Percentiles rank a stretch among this genome's conserved stretches.
Conservation (phyloP, 2,797 vertebrate genomes). For the Lerista edwardsae region DNA sequence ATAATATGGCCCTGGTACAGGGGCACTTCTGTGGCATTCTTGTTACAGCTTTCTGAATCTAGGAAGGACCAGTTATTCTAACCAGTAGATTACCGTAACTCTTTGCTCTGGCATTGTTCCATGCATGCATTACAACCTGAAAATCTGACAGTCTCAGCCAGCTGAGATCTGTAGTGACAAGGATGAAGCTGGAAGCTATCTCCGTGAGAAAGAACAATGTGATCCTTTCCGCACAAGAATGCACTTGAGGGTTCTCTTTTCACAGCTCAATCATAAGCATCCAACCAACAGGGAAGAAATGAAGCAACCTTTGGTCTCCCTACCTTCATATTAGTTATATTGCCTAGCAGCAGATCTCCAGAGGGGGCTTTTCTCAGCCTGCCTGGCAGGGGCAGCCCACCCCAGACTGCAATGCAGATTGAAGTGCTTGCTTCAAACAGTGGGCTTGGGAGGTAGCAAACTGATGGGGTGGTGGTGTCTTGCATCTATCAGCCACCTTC, state of each 20-base stretch:
- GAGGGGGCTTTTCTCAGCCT: too few relatives aligned
- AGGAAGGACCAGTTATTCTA: not conserved
- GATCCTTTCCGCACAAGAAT: slow-evolving; percentile 46
- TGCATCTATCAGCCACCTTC: too few relatives aligned
- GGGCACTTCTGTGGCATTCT: not conserved
- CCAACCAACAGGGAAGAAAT: not conserved
- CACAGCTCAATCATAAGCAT: slow-evolving; percentile 44
- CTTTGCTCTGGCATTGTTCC: not conserved
- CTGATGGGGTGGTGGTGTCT: too few relatives aligned
- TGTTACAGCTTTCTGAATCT: not conserved
- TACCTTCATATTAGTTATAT: too few relatives aligned
- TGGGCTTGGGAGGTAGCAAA: too few relatives aligned
- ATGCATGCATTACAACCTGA: not conserved
- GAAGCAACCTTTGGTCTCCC: too few relatives aligned
- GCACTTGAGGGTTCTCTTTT: slow-evolving; percentile 52
- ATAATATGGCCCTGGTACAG: too few relatives aligned
- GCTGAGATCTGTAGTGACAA: slow-evolving; percentile 60
- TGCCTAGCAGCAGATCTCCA: too few relatives aligned
- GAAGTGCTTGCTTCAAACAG: too few relatives aligned
- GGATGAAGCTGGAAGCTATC: slow-evolving; percentile 55
- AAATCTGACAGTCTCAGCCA: slow-evolving; percentile 47
- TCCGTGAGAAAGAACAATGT: slow-evolving; percentile 62
- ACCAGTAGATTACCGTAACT: not conserved
- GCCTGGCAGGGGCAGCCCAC: too few relatives aligned
- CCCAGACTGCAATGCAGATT: too few relatives aligned